Evolutionary conservation across 1,140 invertebrate species (phyloP).

Genomic region (Ditylenchus dipsaci): DNA sequence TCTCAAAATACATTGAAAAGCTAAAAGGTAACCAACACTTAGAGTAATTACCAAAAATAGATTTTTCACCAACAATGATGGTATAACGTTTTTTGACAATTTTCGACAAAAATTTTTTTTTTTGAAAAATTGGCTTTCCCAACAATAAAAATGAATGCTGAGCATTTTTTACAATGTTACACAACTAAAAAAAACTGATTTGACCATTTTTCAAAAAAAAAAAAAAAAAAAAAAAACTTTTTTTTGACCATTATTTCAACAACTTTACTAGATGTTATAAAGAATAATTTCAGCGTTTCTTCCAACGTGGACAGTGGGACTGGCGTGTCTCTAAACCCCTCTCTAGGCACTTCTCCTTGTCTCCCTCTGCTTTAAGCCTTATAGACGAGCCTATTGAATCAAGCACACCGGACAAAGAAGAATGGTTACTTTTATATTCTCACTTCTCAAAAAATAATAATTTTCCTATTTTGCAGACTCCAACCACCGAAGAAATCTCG

Average conservation of each 20-base stretch:
- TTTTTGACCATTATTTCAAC: background rate
- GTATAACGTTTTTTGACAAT: too few relatives aligned
- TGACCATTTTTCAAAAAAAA: too few relatives aligned
- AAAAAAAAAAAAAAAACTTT: too few relatives aligned
- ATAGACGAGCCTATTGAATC: constrained; percentile 19
- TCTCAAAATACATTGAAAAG: too few relatives aligned
- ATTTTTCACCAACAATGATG: too few relatives aligned
- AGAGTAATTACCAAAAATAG: too few relatives aligned
- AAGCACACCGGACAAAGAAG: background rate
- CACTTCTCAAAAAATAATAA: background rate
- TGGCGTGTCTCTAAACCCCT: constrained; percentile 22
- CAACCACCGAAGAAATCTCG: constrained; percentile 23
- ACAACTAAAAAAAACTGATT: too few relatives aligned
- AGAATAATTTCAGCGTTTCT: constrained; percentile 7
- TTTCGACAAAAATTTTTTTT: too few relatives aligned
- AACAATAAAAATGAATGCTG: too few relatives aligned
- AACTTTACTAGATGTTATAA: background rate
- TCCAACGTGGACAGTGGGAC: constrained; percentile 47
- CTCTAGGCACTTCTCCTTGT: constrained; percentile 14
- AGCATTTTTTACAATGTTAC: too few relatives aligned
- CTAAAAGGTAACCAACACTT: too few relatives aligned
- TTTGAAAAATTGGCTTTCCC: too few relatives aligned
- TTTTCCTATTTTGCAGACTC: constrained; percentile 1
- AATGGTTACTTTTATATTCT: background rate
- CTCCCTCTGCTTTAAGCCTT: constrained; percentile 35